phyloP scores from a whole-genome alignment of 2,113 vertebrate species.

The Otis tarda region DNA sequence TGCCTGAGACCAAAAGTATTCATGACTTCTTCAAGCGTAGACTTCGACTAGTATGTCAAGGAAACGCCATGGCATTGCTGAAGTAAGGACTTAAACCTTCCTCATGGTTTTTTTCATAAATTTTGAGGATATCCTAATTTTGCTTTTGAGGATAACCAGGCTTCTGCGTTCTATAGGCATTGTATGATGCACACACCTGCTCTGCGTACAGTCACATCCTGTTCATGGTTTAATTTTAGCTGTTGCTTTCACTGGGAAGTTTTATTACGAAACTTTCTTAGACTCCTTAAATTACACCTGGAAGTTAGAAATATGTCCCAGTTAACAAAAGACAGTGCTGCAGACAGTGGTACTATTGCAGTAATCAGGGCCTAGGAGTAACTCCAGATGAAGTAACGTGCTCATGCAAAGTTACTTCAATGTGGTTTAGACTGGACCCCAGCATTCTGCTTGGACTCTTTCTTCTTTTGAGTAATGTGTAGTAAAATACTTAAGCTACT shows the following conservation, averaged over 20 bases:
- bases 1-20: conserved; percentile 90
- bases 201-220: background rate
- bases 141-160: background rate
- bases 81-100: conserved; percentile 82
- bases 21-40: conserved; percentile 89
- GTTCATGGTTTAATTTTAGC: background rate
- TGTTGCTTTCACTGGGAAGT: background rate
- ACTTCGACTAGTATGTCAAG: conserved; percentile 79
- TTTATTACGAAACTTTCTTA: background rate
- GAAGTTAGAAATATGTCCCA: background rate
- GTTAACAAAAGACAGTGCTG: background rate
- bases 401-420: background rate
- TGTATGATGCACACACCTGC: background rate
- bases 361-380: background rate
- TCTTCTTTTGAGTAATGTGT: background rate
- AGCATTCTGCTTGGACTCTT: background rate
- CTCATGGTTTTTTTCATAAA: background rate
- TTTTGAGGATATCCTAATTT: background rate
- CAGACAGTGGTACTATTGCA: accelerated
- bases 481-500: background rate
- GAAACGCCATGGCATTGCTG: conserved; percentile 86
- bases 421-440: background rate
- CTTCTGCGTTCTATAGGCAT: background rate
- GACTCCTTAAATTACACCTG: background rate
- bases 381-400: background rate